A percentile compares a stretch with the other conserved stretches of the same genome.
These are phyloP conservation scores for Antheraea assamensis DNA, from an alignment of 2,888 invertebrate genomes.

Conservation along the genomic window DNA sequence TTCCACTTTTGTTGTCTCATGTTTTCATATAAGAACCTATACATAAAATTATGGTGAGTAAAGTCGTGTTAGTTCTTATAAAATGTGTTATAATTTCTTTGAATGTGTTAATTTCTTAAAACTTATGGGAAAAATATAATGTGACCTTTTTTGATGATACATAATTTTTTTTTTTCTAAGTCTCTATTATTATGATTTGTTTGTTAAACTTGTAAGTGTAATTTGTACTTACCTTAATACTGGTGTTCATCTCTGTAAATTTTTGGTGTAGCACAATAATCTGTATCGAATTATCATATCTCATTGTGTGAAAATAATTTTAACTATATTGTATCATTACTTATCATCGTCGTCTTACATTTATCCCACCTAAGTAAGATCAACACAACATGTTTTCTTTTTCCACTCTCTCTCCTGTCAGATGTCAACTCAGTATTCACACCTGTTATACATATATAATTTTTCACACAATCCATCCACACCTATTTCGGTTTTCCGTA, in stretches of 20 bases:
- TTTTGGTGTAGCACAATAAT: not conserved
- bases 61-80: not conserved
- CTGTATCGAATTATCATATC: not conserved
- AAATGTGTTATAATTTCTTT: not conserved
- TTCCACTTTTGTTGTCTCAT: not conserved
- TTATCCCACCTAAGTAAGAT: too few species aligned
- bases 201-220: not conserved
- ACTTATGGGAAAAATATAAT: not conserved
- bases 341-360: too few species aligned
- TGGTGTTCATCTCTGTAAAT: not conserved
- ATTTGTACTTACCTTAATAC: not conserved
- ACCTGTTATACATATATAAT: too few species aligned
- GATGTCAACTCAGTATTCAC: too few species aligned
- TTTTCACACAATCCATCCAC: too few species aligned
- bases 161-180: not conserved
- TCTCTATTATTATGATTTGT: not conserved
- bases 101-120: not conserved
- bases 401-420: too few species aligned
- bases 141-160: not conserved
- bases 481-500: too few species aligned
- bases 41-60: not conserved
- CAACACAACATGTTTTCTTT: too few species aligned
- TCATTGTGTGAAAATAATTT: not conserved
- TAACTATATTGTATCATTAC: not conserved
- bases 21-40: not conserved